These are phyloP conservation scores for Noctua pronuba DNA, from an alignment of 2,888 invertebrate genomes.

Conservation along the genomic window DNA sequence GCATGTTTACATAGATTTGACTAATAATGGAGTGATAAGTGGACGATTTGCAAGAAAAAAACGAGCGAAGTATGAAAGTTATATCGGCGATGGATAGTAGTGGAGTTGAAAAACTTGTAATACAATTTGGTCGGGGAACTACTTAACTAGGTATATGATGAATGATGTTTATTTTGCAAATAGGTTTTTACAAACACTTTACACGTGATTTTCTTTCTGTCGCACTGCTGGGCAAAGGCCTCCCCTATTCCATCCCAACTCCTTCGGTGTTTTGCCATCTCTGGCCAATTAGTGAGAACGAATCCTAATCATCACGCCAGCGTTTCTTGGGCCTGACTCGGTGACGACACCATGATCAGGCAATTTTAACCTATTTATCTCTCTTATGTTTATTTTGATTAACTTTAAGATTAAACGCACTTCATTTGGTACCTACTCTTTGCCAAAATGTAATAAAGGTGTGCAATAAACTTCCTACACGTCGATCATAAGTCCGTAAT, in stretches of 20 bases:
- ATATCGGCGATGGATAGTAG: no score
- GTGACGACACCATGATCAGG: neutral
- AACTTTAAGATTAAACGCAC: no score
- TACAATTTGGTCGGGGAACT: neutral
- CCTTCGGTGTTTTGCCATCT: no score
- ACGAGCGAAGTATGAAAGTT: neutral
- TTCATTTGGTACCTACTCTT: slow-evolving; percentile 23
- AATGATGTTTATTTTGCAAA: no score
- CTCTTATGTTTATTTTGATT: no score
- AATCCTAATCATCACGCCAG: neutral
- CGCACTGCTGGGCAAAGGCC: no score
- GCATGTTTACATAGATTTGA: slow-evolving; percentile 32
- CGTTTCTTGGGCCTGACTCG: neutral
- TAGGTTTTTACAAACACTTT: no score
- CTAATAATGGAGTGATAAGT: slow-evolving; percentile 40
- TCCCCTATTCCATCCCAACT: neutral
- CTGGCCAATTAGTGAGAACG: neutral
- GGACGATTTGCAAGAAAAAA: neutral
- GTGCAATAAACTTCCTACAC: neutral
- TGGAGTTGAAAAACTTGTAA: neutral
- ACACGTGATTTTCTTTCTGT: no score
- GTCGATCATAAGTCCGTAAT: slow-evolving; percentile 15
- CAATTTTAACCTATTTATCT: neutral
- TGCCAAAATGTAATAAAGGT: neutral
- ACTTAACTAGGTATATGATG: neutral